phyloP scores from a whole-genome alignment of 2,113 vertebrate genomes.

The Cnemophilus loriae region DNA sequence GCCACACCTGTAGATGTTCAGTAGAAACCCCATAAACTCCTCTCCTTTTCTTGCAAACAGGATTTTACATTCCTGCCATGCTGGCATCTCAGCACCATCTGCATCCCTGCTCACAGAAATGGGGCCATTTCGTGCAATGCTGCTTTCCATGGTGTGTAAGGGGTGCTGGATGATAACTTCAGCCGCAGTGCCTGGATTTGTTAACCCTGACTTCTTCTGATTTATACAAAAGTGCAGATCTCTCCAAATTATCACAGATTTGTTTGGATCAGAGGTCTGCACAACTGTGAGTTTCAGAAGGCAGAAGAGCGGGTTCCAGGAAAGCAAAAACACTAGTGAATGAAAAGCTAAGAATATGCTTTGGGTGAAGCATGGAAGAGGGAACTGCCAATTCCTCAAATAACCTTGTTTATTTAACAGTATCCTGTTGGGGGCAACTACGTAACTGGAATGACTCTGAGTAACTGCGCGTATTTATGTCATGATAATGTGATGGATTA shows the following conservation, averaged over 20 bases:
- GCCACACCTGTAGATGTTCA: background rate
- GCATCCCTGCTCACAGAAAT: background rate
- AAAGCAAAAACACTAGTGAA: background rate
- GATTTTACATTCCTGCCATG: background rate
- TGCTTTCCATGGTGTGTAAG: background rate
- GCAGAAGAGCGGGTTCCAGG: background rate
- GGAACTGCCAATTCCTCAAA: background rate
- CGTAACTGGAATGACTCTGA: background rate
- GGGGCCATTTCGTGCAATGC: background rate
- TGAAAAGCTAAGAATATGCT: background rate
- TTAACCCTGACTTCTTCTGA: background rate
- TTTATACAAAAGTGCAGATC: background rate
- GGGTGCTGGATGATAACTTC: background rate
- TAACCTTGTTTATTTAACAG: conserved; percentile 1
- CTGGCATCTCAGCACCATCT: background rate
- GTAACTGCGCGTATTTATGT: background rate
- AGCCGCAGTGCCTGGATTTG: background rate
- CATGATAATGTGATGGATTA: background rate
- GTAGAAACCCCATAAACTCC: background rate
- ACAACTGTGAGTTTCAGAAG: background rate
- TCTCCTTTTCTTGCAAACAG: background rate
- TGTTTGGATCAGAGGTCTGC: background rate
- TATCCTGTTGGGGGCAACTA: background rate
- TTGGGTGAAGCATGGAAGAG: background rate
- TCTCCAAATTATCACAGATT: background rate